Base-by-base conservation (phyloP, 2,797 vertebrate species). In the Amphiprion clarkii region DNA sequence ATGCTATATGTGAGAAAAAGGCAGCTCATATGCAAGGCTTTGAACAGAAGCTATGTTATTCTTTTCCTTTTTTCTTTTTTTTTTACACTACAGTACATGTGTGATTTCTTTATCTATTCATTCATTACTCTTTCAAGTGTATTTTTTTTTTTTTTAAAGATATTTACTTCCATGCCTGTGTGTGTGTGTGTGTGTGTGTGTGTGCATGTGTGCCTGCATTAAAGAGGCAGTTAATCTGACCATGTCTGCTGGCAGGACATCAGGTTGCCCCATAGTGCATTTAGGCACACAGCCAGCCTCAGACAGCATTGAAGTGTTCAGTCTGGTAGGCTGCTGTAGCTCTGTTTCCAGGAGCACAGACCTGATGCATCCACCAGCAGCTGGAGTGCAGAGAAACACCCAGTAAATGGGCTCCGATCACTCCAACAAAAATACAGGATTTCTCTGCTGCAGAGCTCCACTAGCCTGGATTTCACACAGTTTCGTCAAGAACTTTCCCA, bases 231-330 rank as follows among this genome's bases (percentile, higher is more conserved):
- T 90, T 87, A 81, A 89, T 90, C 84, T 81, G 81, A 82, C 74
- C 79, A 51, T 86, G 81, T 88, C 74, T 84, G 58, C 82, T 87
- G 84, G 82, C 85, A 78, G 88, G 79, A 85, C 83, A 86, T 90
- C 79, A 82, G 71, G 66, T 84, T 59, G 46, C 78, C 83, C 82
- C 64, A 69, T 77, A 74, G 86, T 75, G 82, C 86, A 62, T 81
- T 83, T 59, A 78, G 87, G 87, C 81, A 85, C 76, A 74, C 40
- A 9, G 77, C 90, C 90, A 89, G 66, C 19, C 55, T 75, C 54
- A 72, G 78, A 86, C 76, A 84, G 67, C 82, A 75, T 39, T 54
- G 58, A 71, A 64, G 36, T 58, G 77, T 27, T 79, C 63, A 49
- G 51, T 65, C 21, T 57, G 58, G 66, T 68, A n/a, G 53, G 33